A percentile compares a stretch with the other conserved stretches of the same genome.
These are phyloP conservation scores for Lutjanus campechanus DNA, from an alignment of 2,797 vertebrate species.

Conservation along the genomic window DNA sequence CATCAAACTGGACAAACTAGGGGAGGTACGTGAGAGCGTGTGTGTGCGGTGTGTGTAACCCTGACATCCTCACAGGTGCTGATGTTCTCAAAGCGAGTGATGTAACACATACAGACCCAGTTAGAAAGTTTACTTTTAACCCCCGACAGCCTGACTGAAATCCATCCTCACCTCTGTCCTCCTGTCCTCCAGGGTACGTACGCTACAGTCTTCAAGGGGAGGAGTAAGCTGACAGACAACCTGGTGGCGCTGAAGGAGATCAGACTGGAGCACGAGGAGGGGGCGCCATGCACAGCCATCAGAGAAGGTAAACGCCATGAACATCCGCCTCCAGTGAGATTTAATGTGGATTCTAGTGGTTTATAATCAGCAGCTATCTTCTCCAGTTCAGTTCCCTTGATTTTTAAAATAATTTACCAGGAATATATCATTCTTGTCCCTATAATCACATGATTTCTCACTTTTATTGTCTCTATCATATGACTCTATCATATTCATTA, in stretches of 20 bases:
- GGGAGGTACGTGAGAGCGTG: conserved; percentile 87
- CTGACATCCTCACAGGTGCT: conserved; percentile 45
- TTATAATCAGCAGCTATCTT: background rate
- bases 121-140: conserved; percentile 26
- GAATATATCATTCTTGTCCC: background rate
- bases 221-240: conserved; percentile 97
- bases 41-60: conserved; percentile 6
- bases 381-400: background rate
- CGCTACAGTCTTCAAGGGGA: conserved; percentile 95
- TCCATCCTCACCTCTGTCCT: background rate
- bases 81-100: conserved; percentile 41
- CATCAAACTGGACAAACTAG: conserved; percentile 97
- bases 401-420: background rate
- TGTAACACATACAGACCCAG: conserved; percentile 8
- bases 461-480: background rate
- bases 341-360: background rate
- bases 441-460: background rate
- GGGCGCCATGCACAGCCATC: conserved; percentile 96
- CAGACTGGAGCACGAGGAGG: conserved; percentile 95
- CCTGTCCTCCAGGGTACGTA: conserved; percentile 89
- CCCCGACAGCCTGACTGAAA: background rate
- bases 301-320: conserved; percentile 89
- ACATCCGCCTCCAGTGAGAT: background rate
- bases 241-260: conserved; percentile 97
- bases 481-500: background rate